Conservation (phyloP, 2,797 vertebrate genomes). For the Acanthurus leucopareius region DNA sequence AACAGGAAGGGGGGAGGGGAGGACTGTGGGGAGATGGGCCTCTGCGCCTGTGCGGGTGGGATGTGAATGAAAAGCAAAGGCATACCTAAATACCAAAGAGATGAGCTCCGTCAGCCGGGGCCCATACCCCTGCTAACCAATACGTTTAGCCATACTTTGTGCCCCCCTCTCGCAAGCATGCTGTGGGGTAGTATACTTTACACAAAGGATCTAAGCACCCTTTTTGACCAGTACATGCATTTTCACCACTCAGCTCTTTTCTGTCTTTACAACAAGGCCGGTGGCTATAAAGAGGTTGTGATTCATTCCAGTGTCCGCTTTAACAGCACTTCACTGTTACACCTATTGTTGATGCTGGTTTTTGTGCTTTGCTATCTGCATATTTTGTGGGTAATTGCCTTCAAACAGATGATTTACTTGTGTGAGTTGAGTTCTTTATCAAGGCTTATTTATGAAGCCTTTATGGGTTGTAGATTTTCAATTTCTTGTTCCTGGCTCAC, state of each 20-base stretch:
- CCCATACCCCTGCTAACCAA: constrained; percentile 58
- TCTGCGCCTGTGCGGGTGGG: constrained; percentile 68
- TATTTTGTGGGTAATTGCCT: constrained; percentile 47
- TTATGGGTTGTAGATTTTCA: constrained; percentile 18
- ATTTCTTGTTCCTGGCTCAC: constrained; percentile 30
- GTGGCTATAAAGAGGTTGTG: constrained; percentile 68
- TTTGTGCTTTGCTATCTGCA: constrained; percentile 39
- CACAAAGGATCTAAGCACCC: constrained; percentile 85
- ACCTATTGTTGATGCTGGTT: constrained; percentile 50
- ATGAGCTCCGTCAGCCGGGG: constrained; percentile 70
- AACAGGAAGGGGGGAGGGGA: constrained; percentile 86
- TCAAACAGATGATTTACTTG: constrained; percentile 32
- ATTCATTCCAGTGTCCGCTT: constrained; percentile 57
- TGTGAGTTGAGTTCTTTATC: constrained; percentile 27
- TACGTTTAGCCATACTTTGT: constrained; percentile 76
- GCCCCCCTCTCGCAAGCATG: constrained; percentile 52
- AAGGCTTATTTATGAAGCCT: constrained; percentile 30
- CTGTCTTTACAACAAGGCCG: constrained; percentile 67
- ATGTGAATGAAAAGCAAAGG: constrained; percentile 81
- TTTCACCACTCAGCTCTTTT: constrained; percentile 82
- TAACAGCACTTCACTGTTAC: constrained; percentile 49
- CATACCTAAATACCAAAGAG: constrained; percentile 86
- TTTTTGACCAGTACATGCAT: constrained; percentile 77
- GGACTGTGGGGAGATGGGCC: constrained; percentile 65
- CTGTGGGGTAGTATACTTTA: constrained; percentile 74